Percentiles rank a stretch among this genome's conserved stretches.
These are phyloP conservation scores for Podiceps cristatus DNA, from an alignment of 2,113 vertebrate species.

Conservation along the genomic window DNA sequence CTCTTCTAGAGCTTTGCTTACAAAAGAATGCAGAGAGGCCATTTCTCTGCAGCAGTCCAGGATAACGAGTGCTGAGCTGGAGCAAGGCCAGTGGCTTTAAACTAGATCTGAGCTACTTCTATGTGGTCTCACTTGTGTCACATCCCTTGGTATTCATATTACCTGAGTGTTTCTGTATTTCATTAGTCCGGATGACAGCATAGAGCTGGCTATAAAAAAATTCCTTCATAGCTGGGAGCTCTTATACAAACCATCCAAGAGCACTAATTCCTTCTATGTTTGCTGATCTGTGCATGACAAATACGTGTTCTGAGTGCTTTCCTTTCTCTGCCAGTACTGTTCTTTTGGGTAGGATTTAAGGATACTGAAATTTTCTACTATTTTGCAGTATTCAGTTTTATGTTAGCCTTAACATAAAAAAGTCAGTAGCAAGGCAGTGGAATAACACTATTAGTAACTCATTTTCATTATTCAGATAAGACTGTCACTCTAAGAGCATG, in stretches of 20 bases:
- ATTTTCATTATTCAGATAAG: neutral
- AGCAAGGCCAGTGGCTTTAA: neutral
- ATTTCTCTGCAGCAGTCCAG: neutral
- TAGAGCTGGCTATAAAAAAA: neutral
- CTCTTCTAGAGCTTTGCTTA: neutral
- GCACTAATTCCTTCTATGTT: conserved; percentile 35
- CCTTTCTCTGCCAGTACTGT: neutral
- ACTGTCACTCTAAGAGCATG: neutral
- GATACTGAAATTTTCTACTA: neutral
- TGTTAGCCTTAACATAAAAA: neutral
- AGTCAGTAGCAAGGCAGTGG: neutral
- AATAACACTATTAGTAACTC: neutral
- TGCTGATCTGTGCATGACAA: conserved; percentile 47
- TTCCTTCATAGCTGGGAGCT: conserved; percentile 5
- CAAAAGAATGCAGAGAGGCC: neutral
- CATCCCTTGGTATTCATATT: neutral
- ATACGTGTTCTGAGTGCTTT: neutral
- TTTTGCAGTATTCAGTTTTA: neutral
- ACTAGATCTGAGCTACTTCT: neutral
- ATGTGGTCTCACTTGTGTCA: neutral
- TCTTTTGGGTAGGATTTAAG: neutral
- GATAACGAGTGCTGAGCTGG: neutral
- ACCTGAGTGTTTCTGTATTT: neutral
- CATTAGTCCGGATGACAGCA: neutral
- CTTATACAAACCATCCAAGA: conserved; percentile 23